Evolutionary conservation across 2,888 invertebrate species (phyloP).

Genomic region (Tiliacea aurago): DNA sequence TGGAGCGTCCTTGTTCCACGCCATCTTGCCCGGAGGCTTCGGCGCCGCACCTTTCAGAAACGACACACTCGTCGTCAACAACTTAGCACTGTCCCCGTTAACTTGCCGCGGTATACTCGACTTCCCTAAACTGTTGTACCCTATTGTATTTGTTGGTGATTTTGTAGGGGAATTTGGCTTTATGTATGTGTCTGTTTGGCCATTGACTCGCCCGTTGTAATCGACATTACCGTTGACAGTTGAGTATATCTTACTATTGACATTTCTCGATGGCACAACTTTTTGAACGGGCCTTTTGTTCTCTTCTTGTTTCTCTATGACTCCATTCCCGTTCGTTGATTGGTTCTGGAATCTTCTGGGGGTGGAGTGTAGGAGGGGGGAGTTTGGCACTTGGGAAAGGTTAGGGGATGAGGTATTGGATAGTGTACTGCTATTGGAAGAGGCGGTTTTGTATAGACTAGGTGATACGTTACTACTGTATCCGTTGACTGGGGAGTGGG

Average conservation of each 20-base stretch:
- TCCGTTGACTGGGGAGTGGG: slow-evolving; percentile 89
- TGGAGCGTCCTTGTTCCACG: slow-evolving; percentile 93
- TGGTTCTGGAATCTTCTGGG: slow-evolving; percentile 85
- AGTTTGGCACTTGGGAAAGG: slow-evolving; percentile 83
- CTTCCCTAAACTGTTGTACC: slow-evolving; percentile 89
- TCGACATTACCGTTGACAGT: slow-evolving; percentile 87
- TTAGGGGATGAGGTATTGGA: slow-evolving; percentile 77
- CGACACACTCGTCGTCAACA: slow-evolving; percentile 90
- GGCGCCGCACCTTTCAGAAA: slow-evolving; percentile 90
- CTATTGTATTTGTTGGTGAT: slow-evolving; percentile 90
- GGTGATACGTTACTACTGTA: slow-evolving; percentile 91
- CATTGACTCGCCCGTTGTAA: slow-evolving; percentile 78
- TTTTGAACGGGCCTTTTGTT: slow-evolving; percentile 94
- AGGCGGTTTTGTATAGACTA: slow-evolving; percentile 81
- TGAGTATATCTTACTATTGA: slow-evolving; percentile 85
- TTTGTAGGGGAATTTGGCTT: slow-evolving; percentile 93
- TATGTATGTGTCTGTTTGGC: slow-evolving; percentile 87
- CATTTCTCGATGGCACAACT: slow-evolving; percentile 94
- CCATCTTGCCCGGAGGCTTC: slow-evolving; percentile 89
- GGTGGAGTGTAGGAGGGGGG: slow-evolving; percentile 88
- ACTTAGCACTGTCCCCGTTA: slow-evolving; percentile 85
- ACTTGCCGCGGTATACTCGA: slow-evolving; percentile 82
- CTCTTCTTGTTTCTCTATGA: slow-evolving; percentile 83
- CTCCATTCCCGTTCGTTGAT: slow-evolving; percentile 73
- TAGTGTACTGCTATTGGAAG: slow-evolving; percentile 75